Conservation (phyloP, 2,113 vertebrate genomes). For the Chiloscyllium plagiosum region DNA sequence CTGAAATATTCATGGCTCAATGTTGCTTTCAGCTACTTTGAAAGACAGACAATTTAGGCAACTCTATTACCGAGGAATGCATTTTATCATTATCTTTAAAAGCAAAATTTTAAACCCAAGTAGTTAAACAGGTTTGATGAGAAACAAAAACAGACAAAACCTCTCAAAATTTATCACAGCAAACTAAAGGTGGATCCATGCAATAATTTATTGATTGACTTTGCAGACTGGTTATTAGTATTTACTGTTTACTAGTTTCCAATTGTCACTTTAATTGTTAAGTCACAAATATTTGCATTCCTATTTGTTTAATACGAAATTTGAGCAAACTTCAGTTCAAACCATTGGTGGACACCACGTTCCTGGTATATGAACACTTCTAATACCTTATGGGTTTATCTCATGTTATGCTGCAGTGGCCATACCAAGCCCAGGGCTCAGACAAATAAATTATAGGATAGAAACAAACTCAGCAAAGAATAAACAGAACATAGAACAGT, state of each 20-base stretch:
- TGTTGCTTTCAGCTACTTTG: neutral
- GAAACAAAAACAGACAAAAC: neutral
- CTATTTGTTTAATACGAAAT: neutral
- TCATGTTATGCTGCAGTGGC: neutral
- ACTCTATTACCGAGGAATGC: too few relatives aligned
- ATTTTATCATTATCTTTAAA: neutral
- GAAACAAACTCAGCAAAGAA: too few relatives aligned
- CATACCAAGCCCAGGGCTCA: neutral
- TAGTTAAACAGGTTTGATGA: neutral
- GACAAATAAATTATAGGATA: too few relatives aligned
- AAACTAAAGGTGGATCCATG: neutral
- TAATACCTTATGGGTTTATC: neutral
- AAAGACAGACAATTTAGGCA: neutral
- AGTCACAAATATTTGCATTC: neutral
- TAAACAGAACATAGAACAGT: too few relatives aligned
- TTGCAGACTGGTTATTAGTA: neutral
- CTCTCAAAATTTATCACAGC: neutral
- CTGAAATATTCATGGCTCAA: neutral
- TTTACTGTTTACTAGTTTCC: neutral
- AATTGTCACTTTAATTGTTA: neutral
- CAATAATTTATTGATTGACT: neutral
- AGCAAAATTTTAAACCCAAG: neutral
- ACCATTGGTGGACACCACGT: neutral
- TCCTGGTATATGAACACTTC: neutral
- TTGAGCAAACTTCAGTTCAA: neutral